A percentile compares a stretch with the other conserved stretches of the same genome.
phyloP scores from a whole-genome alignment of 2,797 vertebrate species.

The Pangasius krempfi region DNA sequence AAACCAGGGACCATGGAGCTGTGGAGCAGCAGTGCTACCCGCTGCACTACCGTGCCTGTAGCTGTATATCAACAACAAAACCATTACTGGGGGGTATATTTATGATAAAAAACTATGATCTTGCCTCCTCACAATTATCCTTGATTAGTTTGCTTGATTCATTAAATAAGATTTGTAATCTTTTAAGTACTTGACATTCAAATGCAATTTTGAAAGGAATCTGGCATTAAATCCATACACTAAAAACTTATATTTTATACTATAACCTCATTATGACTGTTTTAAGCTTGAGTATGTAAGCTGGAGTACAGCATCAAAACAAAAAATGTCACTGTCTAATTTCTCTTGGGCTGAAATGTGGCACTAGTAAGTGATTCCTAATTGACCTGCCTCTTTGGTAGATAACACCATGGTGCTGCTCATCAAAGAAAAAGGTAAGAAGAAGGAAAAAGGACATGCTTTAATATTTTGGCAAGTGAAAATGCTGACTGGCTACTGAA shows the following conservation, averaged over 20 bases:
- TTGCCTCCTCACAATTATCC: not conserved
- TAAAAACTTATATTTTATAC: not conserved
- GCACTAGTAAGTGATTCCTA: not conserved
- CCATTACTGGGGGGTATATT: not conserved
- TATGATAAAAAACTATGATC: not conserved
- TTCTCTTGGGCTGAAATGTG: not conserved
- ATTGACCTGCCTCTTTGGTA: not conserved
- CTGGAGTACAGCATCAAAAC: not conserved
- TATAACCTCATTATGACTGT: not conserved
- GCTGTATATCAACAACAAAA: not conserved
- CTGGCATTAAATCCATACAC: not conserved
- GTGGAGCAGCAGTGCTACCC: not conserved
- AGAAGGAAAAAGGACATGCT: not conserved
- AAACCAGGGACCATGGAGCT: not conserved
- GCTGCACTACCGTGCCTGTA: not conserved
- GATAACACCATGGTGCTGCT: not conserved
- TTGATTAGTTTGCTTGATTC: not conserved
- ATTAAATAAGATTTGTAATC: not conserved
- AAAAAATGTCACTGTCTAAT: not conserved
- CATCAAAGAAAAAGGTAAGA: not conserved
- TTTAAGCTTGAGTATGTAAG: no score
- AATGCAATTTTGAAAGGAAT: not conserved
- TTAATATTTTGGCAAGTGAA: not conserved
- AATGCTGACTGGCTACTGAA: not conserved
- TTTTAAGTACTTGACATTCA: conserved; percentile 13